phyloP scores from a whole-genome alignment of 2,113 vertebrate species.

The Pampusana beccarii region DNA sequence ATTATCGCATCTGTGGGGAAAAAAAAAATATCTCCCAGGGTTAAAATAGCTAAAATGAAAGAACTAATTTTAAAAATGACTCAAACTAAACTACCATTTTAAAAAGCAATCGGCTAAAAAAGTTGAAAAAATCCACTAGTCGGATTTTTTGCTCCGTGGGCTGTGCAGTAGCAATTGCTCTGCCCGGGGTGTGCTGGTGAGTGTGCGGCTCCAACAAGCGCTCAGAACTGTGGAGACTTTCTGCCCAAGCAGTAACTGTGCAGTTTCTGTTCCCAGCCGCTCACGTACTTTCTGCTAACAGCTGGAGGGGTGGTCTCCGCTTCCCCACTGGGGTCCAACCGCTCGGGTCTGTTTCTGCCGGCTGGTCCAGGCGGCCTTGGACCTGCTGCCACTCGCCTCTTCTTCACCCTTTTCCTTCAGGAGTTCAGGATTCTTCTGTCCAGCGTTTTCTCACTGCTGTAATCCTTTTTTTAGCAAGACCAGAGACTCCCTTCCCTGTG shows the following conservation, averaged over 20 bases:
- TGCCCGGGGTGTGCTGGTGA: accelerated
- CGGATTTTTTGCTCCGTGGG: not conserved
- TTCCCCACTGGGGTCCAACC: not conserved
- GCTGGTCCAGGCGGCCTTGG: not conserved
- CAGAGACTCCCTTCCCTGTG: not conserved
- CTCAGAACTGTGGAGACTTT: not conserved
- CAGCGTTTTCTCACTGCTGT: not conserved
- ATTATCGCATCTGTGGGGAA: not conserved
- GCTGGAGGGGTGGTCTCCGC: not conserved
- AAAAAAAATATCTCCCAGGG: not conserved
- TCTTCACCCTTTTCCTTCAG: not conserved
- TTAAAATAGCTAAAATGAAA: not conserved
- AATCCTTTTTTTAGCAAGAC: not conserved
- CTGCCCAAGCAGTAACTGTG: not conserved
- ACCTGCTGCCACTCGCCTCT: not conserved
- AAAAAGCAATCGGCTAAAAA: not conserved
- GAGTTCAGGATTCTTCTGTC: not conserved
- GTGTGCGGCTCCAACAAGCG: not conserved
- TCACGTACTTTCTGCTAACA: not conserved
- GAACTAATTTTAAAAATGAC: not conserved
- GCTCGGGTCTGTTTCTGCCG: not conserved
- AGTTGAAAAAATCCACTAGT: not conserved
- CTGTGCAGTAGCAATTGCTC: not conserved
- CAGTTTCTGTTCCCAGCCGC: not conserved
- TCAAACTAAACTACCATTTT: not conserved